Conservation (phyloP, 2,888 invertebrate genomes). For the Philhelius pedissequus region DNA sequence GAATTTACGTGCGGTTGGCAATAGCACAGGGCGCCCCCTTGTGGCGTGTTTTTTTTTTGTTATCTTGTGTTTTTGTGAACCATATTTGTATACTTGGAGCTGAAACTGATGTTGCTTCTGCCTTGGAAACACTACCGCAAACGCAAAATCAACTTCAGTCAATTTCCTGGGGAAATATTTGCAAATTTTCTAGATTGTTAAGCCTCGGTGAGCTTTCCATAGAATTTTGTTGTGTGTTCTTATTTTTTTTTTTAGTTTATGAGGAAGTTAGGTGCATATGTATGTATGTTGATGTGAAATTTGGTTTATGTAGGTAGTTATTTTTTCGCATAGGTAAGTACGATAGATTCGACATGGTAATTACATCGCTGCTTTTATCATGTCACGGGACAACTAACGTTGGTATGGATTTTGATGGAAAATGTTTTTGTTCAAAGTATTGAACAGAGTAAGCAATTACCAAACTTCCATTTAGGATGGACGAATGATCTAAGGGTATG, state of each 20-base stretch:
- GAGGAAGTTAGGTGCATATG: background rate
- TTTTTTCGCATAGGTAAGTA: background rate
- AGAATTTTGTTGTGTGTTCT: conserved; percentile 7
- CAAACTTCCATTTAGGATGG: background rate
- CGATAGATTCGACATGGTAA: conserved; percentile 8
- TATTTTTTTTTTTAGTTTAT: conserved; percentile 16
- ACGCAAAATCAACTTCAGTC: conserved; percentile 64
- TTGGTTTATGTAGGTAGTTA: background rate
- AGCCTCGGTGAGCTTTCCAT: conserved; percentile 38
- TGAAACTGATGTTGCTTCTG: background rate
- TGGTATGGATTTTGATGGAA: conserved; percentile 16
- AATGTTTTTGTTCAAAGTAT: conserved; percentile 5
- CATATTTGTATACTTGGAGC: background rate
- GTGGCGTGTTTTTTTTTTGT: background rate
- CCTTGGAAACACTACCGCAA: conserved; percentile 36
- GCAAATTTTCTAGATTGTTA: conserved; percentile 63
- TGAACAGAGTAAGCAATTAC: conserved; percentile 4
- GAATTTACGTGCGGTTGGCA: conserved; percentile 50
- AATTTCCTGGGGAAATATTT: conserved; percentile 65
- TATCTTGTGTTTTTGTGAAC: background rate
- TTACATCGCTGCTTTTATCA: background rate
- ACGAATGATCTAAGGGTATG: background rate
- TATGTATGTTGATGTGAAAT: background rate
- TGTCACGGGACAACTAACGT: background rate
- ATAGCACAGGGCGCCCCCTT: background rate